Evolutionary conservation across 2,113 vertebrate species (phyloP).

Genomic region (Pterocles burchelli): DNA sequence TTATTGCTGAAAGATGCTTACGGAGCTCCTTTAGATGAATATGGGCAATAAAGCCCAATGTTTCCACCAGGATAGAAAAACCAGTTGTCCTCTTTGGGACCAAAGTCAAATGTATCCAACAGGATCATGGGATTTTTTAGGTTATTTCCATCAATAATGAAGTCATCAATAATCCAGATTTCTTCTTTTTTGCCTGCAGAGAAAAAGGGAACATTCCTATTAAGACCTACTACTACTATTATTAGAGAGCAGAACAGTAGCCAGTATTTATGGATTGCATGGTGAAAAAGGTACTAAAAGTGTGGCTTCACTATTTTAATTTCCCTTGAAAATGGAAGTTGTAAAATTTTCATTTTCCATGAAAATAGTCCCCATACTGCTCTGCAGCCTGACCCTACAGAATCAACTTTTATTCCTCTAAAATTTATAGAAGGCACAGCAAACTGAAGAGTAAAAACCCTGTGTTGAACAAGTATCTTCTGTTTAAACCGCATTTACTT

Average conservation of each 20-base stretch:
- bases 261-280: not conserved
- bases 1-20: slow-evolving; percentile 70
- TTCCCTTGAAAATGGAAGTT: not conserved
- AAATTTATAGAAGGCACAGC: not conserved
- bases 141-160: slow-evolving; percentile 94
- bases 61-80: slow-evolving; percentile 97
- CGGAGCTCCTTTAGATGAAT: slow-evolving; percentile 91
- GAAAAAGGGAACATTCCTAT: slow-evolving; percentile 31
- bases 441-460: not conserved
- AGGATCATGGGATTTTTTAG: slow-evolving; percentile 87
- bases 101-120: slow-evolving; percentile 92
- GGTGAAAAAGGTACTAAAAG: not conserved
- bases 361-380: not conserved
- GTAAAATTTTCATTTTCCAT: not conserved
- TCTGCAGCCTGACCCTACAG: not conserved
- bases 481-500: not conserved
- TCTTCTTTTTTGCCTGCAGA: slow-evolving; percentile 95
- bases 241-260: not conserved
- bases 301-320: not conserved
- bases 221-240: not conserved
- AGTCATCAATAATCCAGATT: slow-evolving; percentile 97
- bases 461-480: not conserved
- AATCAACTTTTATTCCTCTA: not conserved
- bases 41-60: slow-evolving; percentile 94
- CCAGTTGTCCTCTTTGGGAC: slow-evolving; percentile 92